Evolutionary conservation across 2,113 vertebrate genomes (phyloP), one percentile per base, ranked within the genome.

Genomic region (Xenus cinereus): DNA sequence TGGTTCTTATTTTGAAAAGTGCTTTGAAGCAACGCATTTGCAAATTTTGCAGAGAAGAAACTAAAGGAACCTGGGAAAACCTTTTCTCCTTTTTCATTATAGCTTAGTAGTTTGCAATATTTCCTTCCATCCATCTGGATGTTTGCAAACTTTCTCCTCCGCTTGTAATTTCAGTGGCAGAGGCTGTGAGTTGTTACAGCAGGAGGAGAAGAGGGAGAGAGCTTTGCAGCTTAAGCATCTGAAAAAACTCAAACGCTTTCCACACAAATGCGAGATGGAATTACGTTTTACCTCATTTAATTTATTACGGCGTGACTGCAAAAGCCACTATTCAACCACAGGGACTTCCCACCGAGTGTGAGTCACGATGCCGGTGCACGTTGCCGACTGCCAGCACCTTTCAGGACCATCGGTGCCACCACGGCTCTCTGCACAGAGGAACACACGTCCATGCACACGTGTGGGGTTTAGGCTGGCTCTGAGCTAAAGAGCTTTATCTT

Each of bases 361-460:
- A 77, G 39, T 6, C 0, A 0, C 0, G 1, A 15, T 16, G 37
- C 13, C 2, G 2, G 23, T 24, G 32, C 21, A 6, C 0, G 2
- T 3, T 59, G 66, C 43, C 4, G 0, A 7, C 1, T 14, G 59
- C 28, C 69, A 39, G 68, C 72, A 67, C 13, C 41, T 32, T 16
- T 51, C 10, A 17, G 75, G 54, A 45, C 16, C n/a, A 54, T 17
- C n/a, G 51, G 90, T 26, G 22, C 62, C 43, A 32, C 22, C 24
- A 8, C 0, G 7, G 71, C 14, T 10, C 63, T 35, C 54, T 12
- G 22, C 9, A 2, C 59, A 23, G 32, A 57, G 0, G 0, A 66
- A 32, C 66, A 27, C 62, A 7, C 2, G 4, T 19, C 28, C 79
- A 13, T 0, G 3, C 45, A 48, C 63, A 53, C 1, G 2, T 2